phyloP scores from a whole-genome alignment of 2,113 vertebrate genomes.

The Coregonus clupeaformis region DNA sequence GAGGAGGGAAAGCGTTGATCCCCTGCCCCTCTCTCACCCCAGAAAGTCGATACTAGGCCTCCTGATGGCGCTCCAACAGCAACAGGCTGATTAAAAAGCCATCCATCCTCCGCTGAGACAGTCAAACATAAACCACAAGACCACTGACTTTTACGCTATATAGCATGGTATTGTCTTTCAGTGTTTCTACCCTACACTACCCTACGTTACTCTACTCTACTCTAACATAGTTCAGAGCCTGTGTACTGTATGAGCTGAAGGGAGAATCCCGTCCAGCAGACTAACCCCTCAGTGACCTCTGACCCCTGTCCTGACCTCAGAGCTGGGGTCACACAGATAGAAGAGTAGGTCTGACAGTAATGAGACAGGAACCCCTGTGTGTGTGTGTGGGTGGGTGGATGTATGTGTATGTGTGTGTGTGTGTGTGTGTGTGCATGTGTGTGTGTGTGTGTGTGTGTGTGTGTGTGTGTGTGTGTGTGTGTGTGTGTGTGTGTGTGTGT shows the following conservation, averaged over 20 bases:
- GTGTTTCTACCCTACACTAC: neutral
- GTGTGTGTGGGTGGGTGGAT: too few relatives aligned
- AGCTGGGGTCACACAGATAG: slow-evolving; percentile 34
- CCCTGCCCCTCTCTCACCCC: slow-evolving; percentile 14
- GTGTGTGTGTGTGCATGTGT: too few relatives aligned
- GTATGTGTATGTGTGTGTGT: too few relatives aligned
- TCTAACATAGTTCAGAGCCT: neutral
- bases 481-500: too few relatives aligned
- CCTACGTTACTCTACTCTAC: neutral
- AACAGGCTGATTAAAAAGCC: slow-evolving; percentile 64
- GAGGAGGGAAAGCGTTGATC: slow-evolving; percentile 52
- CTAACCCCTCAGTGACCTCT: slow-evolving; percentile 37
- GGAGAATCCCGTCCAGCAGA: slow-evolving; percentile 1
- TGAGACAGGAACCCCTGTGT: slow-evolving; percentile 40
- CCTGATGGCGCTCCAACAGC: slow-evolving; percentile 57
- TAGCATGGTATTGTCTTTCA: too few relatives aligned
- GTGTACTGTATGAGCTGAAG: neutral
- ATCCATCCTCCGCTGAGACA: slow-evolving; percentile 49
- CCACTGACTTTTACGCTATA: neutral
- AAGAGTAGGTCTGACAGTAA: slow-evolving; percentile 45
- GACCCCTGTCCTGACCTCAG: slow-evolving; percentile 22
- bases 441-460: too few relatives aligned
- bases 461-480: too few relatives aligned
- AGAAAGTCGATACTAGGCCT: slow-evolving; percentile 54
- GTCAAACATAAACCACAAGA: slow-evolving; percentile 12